Conservation (phyloP, 2,113 vertebrate genomes). For the Prunella fulvescens region DNA sequence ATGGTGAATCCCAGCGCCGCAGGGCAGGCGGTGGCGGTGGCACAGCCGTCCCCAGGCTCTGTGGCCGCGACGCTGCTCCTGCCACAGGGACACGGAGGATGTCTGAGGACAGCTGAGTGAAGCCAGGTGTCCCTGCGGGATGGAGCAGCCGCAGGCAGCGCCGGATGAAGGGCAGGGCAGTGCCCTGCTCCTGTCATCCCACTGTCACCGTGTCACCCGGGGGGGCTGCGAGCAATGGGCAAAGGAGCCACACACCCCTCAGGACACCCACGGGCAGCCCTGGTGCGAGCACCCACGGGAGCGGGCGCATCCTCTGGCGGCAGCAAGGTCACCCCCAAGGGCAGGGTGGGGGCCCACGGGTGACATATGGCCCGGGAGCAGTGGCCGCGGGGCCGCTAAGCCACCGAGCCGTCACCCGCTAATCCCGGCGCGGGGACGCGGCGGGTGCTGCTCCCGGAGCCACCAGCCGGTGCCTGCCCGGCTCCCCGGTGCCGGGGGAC, state of each 20-base stretch:
- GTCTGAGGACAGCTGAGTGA: not conserved
- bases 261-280: not conserved
- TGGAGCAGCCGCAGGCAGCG: not conserved
- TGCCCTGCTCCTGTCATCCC: not conserved
- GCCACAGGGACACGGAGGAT: not conserved
- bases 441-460: not conserved
- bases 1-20: constrained; percentile 50
- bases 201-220: not conserved
- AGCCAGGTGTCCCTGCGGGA: not conserved
- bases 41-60: not conserved
- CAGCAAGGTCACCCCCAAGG: constrained; percentile 54
- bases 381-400: constrained; percentile 2
- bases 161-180: accelerated
- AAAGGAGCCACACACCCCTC: not conserved
- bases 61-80: not conserved
- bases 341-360: constrained; percentile 29
- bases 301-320: not conserved
- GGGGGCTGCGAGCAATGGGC: accelerated
- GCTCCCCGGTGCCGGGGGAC: not conserved
- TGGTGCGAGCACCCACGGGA: accelerated
- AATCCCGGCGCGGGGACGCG: not conserved
- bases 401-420: not conserved
- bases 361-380: constrained; percentile 34
- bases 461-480: not conserved
- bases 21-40: constrained; percentile 1